phyloP scores from a whole-genome alignment of 2,113 vertebrate genomes.

The Labeo rohita region DNA sequence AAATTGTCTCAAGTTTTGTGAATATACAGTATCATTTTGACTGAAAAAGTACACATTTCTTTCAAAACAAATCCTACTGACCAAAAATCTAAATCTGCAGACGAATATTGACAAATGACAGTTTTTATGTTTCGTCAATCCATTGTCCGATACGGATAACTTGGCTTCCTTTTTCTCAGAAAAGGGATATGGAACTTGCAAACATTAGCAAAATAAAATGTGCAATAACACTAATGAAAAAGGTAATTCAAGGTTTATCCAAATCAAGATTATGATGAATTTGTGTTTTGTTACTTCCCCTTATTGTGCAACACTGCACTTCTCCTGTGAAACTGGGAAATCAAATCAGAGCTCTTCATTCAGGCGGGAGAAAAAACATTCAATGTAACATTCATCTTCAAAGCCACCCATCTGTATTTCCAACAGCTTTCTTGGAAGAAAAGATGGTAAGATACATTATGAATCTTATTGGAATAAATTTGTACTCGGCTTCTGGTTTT shows the following conservation, averaged over 20 bases:
- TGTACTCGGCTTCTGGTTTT: not conserved
- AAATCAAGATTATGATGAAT: constrained; percentile 30
- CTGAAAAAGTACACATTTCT: too few species aligned
- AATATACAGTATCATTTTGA: not conserved
- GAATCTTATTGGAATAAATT: not conserved
- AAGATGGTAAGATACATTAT: constrained; percentile 35
- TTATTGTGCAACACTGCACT: constrained; percentile 41
- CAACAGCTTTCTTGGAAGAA: not conserved
- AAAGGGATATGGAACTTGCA: constrained; percentile 48
- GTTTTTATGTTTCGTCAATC: too few species aligned
- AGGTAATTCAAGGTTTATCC: not conserved
- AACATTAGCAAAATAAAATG: constrained; percentile 23
- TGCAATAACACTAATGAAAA: not conserved
- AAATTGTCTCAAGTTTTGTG: not conserved
- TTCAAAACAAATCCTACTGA: too few species aligned
- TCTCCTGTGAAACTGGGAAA: constrained; percentile 45
- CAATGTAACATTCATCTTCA: not conserved
- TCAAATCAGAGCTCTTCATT: constrained; percentile 16
- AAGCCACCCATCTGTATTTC: not conserved
- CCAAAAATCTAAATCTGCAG: too few species aligned
- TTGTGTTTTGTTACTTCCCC: constrained; percentile 43
- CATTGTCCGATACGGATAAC: not conserved
- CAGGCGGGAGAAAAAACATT: constrained; percentile 12
- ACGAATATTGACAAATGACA: too few species aligned
- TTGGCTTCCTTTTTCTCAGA: not conserved